phyloP scores from a whole-genome alignment of 2,797 vertebrate species.

The Tauraco hartlaubi region DNA sequence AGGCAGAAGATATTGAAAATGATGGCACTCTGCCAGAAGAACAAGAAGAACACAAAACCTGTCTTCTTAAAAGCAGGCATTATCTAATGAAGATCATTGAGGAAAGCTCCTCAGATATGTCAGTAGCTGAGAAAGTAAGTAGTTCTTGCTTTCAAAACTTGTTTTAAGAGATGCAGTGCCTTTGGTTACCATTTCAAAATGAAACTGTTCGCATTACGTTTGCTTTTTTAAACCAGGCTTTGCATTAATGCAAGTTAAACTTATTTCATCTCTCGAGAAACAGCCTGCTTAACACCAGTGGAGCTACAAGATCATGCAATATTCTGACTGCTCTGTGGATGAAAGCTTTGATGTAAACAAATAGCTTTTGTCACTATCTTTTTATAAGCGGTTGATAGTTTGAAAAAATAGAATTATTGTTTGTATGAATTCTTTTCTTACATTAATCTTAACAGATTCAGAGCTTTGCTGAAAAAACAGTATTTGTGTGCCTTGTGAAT shows the following conservation, averaged over 20 bases:
- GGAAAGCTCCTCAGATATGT: slow-evolving; percentile 82
- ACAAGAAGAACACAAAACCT: slow-evolving; percentile 87
- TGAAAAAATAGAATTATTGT: background rate
- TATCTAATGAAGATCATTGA: slow-evolving; percentile 90
- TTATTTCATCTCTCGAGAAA: background rate
- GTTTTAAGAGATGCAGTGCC: background rate
- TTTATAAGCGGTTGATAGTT: background rate
- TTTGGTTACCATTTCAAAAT: background rate
- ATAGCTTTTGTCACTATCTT: background rate
- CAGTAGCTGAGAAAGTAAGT: slow-evolving; percentile 87
- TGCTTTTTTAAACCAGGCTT: background rate
- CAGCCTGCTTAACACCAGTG: background rate
- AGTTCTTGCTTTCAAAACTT: background rate
- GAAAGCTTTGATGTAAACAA: background rate
- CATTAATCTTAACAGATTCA: background rate
- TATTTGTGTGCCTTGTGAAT: background rate
- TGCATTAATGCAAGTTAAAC: background rate
- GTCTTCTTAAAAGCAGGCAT: slow-evolving; percentile 86
- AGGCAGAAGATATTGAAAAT: slow-evolving; percentile 92
- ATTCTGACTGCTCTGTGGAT: background rate
- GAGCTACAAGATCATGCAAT: background rate
- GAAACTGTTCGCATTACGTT: background rate
- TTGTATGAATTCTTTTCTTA: background rate
- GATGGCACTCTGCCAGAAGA: slow-evolving; percentile 87
- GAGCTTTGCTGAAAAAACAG: background rate